Evolutionary conservation across 2,797 vertebrate genomes (phyloP).

Genomic region (Urocyon cinereoargenteus): DNA sequence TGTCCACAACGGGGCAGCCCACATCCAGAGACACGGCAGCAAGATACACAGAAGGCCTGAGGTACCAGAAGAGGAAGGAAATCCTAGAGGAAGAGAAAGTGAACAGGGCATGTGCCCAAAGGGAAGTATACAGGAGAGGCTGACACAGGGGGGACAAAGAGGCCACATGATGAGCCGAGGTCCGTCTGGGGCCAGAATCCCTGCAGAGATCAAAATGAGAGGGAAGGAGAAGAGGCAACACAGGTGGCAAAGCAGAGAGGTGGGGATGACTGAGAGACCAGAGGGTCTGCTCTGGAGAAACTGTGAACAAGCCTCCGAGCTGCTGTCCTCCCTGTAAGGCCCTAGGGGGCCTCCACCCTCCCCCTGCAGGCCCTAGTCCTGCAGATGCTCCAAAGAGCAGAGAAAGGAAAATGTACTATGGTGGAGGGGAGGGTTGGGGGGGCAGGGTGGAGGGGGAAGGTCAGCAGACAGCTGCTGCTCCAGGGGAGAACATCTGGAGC

Average conservation of each 20-base stretch:
- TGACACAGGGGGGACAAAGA: background rate
- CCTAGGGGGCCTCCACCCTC: too few relatives aligned
- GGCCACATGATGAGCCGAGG: background rate
- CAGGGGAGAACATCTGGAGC: background rate
- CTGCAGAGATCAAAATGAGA: background rate
- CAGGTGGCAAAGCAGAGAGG: background rate
- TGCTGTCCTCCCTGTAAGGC: fast-evolving
- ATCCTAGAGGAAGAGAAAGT: background rate
- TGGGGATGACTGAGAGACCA: background rate
- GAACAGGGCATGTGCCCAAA: background rate
- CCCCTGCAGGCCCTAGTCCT: background rate
- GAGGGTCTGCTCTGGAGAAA: background rate
- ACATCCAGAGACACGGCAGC: background rate
- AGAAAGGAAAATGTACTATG: background rate
- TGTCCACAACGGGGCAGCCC: background rate
- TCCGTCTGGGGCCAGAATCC: background rate
- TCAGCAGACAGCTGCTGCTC: background rate
- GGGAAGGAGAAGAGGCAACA: too few relatives aligned
- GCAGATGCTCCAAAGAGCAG: background rate
- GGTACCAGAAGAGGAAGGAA: background rate
- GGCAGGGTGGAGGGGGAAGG: too few relatives aligned
- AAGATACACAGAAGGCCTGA: background rate
- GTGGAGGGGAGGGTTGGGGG: too few relatives aligned
- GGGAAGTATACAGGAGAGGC: background rate
- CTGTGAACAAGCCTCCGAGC: fast-evolving